These are phyloP conservation scores for Sitta europaea DNA, from an alignment of 2,113 vertebrate genomes.

Conservation along the genomic window DNA sequence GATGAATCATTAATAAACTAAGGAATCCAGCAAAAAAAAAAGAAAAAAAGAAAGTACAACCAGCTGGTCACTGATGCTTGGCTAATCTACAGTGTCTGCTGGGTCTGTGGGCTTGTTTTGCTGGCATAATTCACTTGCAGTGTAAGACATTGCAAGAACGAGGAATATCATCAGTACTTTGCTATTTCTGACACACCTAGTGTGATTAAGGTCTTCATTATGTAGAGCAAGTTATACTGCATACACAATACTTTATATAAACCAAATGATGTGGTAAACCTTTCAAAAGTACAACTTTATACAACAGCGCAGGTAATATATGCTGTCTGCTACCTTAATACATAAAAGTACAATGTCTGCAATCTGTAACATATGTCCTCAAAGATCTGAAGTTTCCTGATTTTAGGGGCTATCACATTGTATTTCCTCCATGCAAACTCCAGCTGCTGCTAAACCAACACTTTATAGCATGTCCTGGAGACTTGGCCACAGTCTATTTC, in stretches of 20 bases:
- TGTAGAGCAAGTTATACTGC: background rate
- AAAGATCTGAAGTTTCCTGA: background rate
- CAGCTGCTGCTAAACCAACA: background rate
- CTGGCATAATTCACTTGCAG: accelerated
- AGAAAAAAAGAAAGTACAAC: background rate
- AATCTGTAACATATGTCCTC: background rate
- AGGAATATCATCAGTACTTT: background rate
- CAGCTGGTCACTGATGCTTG: background rate
- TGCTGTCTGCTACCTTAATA: background rate
- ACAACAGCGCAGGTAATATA: background rate
- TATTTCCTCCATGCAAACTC: background rate
- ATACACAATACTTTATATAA: background rate
- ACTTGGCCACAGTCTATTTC: background rate
- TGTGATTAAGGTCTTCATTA: background rate
- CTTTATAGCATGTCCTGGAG: background rate
- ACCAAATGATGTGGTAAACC: background rate
- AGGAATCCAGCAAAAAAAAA: background rate
- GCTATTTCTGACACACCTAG: background rate
- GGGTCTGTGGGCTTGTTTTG: background rate
- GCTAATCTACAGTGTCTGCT: background rate
- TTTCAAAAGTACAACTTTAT: background rate
- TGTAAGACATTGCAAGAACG: background rate
- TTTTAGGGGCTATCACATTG: background rate
- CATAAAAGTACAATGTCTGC: background rate
- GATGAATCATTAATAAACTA: conserved; percentile 5